phyloP scores from a whole-genome alignment of 2,113 vertebrate genomes.

The Megaceryle maxima region DNA sequence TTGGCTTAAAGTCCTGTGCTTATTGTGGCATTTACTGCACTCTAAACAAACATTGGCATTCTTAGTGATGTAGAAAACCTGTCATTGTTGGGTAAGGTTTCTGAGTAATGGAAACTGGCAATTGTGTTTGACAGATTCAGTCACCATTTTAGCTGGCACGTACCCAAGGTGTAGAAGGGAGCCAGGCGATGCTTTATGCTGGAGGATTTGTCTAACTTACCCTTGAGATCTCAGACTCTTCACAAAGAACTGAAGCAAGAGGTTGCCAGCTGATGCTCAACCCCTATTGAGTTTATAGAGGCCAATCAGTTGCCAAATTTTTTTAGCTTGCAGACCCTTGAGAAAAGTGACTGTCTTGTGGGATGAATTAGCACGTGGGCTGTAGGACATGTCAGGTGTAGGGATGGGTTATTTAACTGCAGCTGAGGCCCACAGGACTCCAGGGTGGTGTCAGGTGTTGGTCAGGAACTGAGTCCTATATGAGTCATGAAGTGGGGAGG shows the following conservation, averaged over 20 bases:
- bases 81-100: background rate
- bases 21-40: background rate
- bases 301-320: background rate
- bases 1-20: background rate
- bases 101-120: background rate
- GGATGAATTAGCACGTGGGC: background rate
- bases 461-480: background rate
- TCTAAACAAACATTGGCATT: background rate
- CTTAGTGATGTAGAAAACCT: background rate
- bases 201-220: background rate
- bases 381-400: background rate
- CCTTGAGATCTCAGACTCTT: slow-evolving; percentile 3
- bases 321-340: background rate
- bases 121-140: background rate
- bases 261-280: background rate
- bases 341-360: background rate
- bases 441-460: background rate
- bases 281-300: background rate
- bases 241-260: background rate
- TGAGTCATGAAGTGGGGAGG: background rate
- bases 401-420: background rate
- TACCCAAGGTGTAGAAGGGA: background rate
- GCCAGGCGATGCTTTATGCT: background rate
- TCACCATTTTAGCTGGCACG: background rate
- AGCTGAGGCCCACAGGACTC: background rate